Conservation (phyloP, 1,140 invertebrate genomes). For the Bathynomus jamesi region DNA sequence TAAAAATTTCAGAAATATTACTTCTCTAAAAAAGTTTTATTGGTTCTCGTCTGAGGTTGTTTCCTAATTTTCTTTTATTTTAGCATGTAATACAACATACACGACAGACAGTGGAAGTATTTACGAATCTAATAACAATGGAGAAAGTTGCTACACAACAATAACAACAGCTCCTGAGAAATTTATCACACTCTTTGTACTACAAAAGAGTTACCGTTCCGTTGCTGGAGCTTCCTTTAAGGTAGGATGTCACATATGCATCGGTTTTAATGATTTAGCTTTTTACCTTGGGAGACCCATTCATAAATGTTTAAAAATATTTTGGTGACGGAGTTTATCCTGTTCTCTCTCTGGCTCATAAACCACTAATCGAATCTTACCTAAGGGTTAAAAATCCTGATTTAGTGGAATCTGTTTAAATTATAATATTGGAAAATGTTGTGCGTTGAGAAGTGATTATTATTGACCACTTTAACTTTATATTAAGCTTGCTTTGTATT, state of each 20-base stretch:
- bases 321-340: too few species aligned
- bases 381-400: too few species aligned
- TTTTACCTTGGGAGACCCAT: not conserved
- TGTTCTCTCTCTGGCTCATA: too few species aligned
- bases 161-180: not conserved
- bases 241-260: not conserved
- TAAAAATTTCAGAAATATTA: too few species aligned
- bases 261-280: not conserved
- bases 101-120: not conserved
- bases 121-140: not conserved
- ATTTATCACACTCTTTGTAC: not conserved
- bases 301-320: not conserved
- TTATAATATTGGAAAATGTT: too few species aligned
- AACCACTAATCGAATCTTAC: too few species aligned
- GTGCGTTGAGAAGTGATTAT: too few species aligned
- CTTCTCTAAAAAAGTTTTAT: too few species aligned
- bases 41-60: too few species aligned
- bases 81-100: not conserved
- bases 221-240: not conserved
- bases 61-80: not conserved
- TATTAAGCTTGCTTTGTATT: too few species aligned
- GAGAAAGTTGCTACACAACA: not conserved
- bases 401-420: too few species aligned
- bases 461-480: too few species aligned
- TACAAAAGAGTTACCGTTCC: not conserved